Percentiles rank a stretch among this genome's conserved stretches.
Conservation (phyloP, 2,797 vertebrate species). For the Zenarchopterus dispar region DNA sequence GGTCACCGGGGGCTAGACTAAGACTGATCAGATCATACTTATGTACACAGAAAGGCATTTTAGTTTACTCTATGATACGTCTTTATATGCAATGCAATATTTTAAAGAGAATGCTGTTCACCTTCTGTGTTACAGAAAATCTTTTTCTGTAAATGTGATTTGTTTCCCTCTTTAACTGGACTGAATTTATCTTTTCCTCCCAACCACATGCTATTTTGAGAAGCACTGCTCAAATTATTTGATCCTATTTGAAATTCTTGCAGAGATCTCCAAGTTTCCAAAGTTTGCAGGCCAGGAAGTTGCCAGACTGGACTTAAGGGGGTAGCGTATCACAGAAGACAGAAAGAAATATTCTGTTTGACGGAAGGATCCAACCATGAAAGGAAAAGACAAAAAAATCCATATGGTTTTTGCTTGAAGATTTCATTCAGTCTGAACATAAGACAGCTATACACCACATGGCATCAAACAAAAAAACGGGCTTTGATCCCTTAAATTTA, state of each 20-base stretch:
- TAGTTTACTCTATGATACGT: background rate
- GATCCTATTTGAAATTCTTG: background rate
- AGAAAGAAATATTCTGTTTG: background rate
- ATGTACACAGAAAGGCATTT: too few relatives aligned
- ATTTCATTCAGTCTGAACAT: conserved; percentile 7
- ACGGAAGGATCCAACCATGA: background rate
- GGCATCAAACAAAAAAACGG: background rate
- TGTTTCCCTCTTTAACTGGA: background rate
- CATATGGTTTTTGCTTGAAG: background rate
- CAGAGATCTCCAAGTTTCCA: background rate
- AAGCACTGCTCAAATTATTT: background rate
- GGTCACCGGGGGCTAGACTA: too few relatives aligned
- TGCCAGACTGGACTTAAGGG: background rate
- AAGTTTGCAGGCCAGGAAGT: background rate
- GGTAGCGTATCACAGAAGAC: background rate
- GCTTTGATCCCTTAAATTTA: background rate
- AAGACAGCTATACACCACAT: background rate
- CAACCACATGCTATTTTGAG: background rate
- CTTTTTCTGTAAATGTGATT: background rate
- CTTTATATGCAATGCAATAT: background rate
- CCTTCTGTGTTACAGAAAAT: background rate
- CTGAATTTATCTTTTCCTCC: background rate
- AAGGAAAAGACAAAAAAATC: background rate
- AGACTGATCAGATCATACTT: too few relatives aligned
- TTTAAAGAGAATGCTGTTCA: background rate